Conservation (phyloP, 2,797 vertebrate species). For the Cirrhinus molitorella region DNA sequence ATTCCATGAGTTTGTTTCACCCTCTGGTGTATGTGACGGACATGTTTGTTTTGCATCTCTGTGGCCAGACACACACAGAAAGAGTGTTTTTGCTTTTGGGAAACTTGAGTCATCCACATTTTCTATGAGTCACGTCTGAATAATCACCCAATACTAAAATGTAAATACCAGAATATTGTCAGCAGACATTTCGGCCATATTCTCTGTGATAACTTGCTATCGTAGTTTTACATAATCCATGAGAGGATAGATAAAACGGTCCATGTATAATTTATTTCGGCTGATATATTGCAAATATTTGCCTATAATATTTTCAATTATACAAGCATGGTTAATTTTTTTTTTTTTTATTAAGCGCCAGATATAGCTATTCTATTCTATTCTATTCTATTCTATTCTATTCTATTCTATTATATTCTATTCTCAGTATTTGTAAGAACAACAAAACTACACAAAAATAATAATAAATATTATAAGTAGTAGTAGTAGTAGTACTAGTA, state of each 20-base stretch:
- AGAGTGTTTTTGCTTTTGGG: constrained; percentile 11
- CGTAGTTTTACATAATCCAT: neutral
- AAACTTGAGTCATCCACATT: constrained; percentile 21
- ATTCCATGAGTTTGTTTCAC: neutral
- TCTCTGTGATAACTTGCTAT: neutral
- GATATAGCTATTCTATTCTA: neutral
- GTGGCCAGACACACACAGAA: neutral
- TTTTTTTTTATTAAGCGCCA: neutral
- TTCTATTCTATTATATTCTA: neutral
- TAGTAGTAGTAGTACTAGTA: too few species aligned
- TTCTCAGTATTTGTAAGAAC: neutral
- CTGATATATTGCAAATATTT: constrained; percentile 14
- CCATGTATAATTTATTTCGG: neutral
- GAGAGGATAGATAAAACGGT: neutral
- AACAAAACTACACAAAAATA: neutral
- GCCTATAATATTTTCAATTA: neutral
- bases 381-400: neutral
- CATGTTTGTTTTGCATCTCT: neutral
- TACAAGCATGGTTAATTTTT: neutral
- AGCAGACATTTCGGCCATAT: neutral
- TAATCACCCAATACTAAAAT: constrained; percentile 18
- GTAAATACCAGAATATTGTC: constrained; percentile 29
- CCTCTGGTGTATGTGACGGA: neutral
- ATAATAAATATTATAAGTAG: too few species aligned
- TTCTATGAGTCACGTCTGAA: constrained; percentile 22